Conservation (phyloP, 2,113 vertebrate species). For the Toxostoma redivivum region DNA sequence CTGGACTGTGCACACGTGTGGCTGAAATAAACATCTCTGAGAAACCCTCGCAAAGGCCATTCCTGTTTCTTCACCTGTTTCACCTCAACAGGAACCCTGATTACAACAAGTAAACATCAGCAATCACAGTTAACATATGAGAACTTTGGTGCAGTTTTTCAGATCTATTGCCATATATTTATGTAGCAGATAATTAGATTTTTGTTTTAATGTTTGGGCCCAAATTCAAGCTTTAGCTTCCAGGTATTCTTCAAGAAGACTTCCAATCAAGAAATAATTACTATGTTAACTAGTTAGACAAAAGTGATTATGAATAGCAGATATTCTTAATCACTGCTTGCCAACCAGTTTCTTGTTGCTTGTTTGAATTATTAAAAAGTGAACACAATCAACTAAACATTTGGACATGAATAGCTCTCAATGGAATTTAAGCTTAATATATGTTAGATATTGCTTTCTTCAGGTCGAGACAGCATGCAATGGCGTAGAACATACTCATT, state of each 20-base stretch:
- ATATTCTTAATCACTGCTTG: background rate
- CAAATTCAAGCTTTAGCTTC: background rate
- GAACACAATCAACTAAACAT: background rate
- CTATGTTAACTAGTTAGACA: background rate
- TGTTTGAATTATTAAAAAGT: background rate
- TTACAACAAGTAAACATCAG: too few species aligned
- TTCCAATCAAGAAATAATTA: background rate
- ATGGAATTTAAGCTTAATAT: background rate
- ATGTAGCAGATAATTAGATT: background rate
- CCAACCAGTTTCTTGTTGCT: background rate
- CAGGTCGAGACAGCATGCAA: background rate
- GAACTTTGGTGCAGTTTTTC: background rate
- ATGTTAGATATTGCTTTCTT: background rate
- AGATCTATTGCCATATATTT: background rate
- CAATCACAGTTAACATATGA: background rate
- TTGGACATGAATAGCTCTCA: background rate
- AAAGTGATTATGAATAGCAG: background rate
- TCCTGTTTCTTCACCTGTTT: too few species aligned
- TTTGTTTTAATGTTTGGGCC: background rate
- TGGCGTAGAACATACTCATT: background rate
- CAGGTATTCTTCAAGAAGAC: background rate
- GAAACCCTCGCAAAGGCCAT: too few species aligned
- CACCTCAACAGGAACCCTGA: too few species aligned
- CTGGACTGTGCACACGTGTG: too few species aligned
- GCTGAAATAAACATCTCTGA: too few species aligned